phyloP scores from a whole-genome alignment of 2,888 invertebrate genomes.

The Nysson spinosus region DNA sequence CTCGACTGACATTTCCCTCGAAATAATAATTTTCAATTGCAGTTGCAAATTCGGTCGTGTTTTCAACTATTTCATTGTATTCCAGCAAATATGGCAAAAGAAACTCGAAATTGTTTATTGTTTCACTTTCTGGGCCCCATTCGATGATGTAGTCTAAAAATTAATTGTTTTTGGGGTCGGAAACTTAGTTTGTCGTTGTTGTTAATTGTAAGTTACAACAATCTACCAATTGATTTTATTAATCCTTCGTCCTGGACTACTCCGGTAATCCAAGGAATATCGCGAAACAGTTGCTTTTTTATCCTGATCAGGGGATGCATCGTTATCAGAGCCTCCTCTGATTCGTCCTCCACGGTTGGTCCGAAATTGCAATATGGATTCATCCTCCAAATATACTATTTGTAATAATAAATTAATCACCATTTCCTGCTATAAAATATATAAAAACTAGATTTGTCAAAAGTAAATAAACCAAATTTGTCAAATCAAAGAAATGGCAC shows the following conservation, averaged over 20 bases:
- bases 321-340: slow-evolving; percentile 67
- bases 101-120: slow-evolving; percentile 47
- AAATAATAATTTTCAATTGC: slow-evolving; percentile 60
- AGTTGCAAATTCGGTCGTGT: slow-evolving; percentile 38
- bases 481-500: too few relatives aligned
- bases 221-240: slow-evolving; percentile 53
- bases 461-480: too few relatives aligned
- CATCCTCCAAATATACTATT: slow-evolving; percentile 41
- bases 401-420: too few relatives aligned
- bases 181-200: background rate
- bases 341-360: slow-evolving; percentile 67
- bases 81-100: slow-evolving; percentile 38
- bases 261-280: slow-evolving; percentile 70
- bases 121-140: background rate
- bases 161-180: too few relatives aligned
- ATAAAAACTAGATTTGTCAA: too few relatives aligned
- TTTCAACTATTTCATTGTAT: slow-evolving; percentile 36
- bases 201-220: background rate
- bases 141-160: slow-evolving; percentile 35
- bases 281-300: slow-evolving; percentile 57
- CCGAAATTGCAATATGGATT: slow-evolving; percentile 56
- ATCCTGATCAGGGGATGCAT: slow-evolving; percentile 59
- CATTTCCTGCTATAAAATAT: too few relatives aligned
- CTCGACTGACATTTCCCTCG: slow-evolving; percentile 36
- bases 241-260: slow-evolving; percentile 65